Conservation (phyloP, 2,797 vertebrate species). For the Gambusia yucatana region DNA sequence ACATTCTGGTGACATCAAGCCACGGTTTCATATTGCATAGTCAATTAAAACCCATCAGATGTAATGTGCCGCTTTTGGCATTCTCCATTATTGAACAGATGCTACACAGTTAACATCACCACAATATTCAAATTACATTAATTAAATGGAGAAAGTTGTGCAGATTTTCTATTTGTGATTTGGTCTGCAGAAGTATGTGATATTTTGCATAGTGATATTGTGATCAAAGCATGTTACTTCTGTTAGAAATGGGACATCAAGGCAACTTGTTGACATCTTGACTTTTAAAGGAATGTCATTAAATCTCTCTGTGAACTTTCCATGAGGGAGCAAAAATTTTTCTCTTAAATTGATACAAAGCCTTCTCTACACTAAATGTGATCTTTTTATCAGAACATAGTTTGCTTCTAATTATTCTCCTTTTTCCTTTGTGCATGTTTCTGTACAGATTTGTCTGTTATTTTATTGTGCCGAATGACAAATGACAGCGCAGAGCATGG, state of each 20-base stretch:
- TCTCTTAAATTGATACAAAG: slow-evolving; percentile 2
- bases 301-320: slow-evolving; percentile 1
- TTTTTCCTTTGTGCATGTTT: not conserved
- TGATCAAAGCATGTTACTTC: not conserved
- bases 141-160: not conserved
- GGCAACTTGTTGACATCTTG: slow-evolving; percentile 1
- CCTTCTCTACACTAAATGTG: slow-evolving; percentile 3
- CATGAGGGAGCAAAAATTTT: not conserved
- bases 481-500: not conserved
- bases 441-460: not conserved
- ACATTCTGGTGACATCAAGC: slow-evolving; percentile 5
- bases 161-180: not conserved
- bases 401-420: not conserved
- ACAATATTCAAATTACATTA: not conserved
- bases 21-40: not conserved
- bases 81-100: not conserved
- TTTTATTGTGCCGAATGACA: not conserved
- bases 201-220: slow-evolving; percentile 10
- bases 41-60: slow-evolving; percentile 22
- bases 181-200: not conserved
- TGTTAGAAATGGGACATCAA: not conserved
- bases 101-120: not conserved
- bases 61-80: not conserved
- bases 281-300: not conserved
- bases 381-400: not conserved